Evolutionary conservation across 1,140 invertebrate genomes (phyloP), one percentile per base, ranked within the genome.

Genomic region (Heliconius hewitsoni): DNA sequence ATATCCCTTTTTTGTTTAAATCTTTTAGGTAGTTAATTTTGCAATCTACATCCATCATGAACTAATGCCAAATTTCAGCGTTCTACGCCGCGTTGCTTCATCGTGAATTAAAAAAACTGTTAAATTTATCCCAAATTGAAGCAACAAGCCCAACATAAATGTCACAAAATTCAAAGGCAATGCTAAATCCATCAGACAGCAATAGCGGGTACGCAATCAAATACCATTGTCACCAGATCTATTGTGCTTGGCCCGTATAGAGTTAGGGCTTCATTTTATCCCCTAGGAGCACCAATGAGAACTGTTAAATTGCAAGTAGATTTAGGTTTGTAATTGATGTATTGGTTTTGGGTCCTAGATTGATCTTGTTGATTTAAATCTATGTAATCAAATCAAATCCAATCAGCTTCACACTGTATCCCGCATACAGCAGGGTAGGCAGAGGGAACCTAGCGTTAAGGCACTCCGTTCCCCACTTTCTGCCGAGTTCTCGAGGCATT

Each of bases 181-280:
- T 66, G 3, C 57, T 11, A 27, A 66, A 66, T 27, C 57, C 57
- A 30, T 66, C 57, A 66, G 57, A 66, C 27, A 66, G 57, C 9
- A 27, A 66, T 66, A 27, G n/a, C 23, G 30, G 57, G 57, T 27
- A 66, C 23, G 57, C 23, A 66, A 66, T 66, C 57, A 66, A 66
- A 66, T 66, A 66, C 57, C 27, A 66, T 66, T 66, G 57, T 66
- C 57, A 66, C 57, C 23, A 66, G 57, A 23, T 27, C 57, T 13
- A 66, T 66, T 66, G 57, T 66, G 57, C 57, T 66, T 66, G 57
- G 57, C 11, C 23, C 18, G 19, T 57, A n/a, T 57, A n/a, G 19
- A 34, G 30, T 23, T 57, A 57, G 55, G 18, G n/a, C 0, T 57
- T 57, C 55, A n/a, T 57, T 57, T 57, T 57, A 57, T 57, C 23